Percentiles rank a stretch among this genome's conserved stretches.
Evolutionary conservation across 30 jellyfish, hydroid and myxozoan genomes (phyloP).

Genomic region (Mastigias papua): DNA sequence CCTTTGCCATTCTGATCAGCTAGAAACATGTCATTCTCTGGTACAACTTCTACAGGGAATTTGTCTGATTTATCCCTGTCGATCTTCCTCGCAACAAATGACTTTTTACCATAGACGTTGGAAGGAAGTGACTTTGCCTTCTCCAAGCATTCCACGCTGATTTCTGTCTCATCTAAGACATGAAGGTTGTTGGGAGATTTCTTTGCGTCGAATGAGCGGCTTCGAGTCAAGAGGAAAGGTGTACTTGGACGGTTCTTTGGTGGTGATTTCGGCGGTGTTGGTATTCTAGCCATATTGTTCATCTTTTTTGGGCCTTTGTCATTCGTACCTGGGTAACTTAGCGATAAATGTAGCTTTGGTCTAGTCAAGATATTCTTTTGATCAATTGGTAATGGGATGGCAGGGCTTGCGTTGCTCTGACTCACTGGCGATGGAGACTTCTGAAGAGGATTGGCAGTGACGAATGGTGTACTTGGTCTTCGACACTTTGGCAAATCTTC

Average conservation of each 20-base stretch:
- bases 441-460: not conserved
- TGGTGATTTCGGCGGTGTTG: constrained; percentile 62
- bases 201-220: not conserved
- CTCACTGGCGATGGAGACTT: not conserved
- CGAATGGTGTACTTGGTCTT: constrained; percentile 29
- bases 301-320: not conserved
- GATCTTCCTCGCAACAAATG: constrained; percentile 4
- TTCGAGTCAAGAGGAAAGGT: constrained; percentile 26
- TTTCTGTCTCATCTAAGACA: not conserved
- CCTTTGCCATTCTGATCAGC: not conserved
- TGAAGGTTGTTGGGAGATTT: not conserved
- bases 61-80: constrained; percentile 32
- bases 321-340: constrained; percentile 14
- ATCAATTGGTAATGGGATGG: not conserved
- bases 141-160: not conserved
- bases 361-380: not conserved
- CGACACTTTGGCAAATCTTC: not conserved
- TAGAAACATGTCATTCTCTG: no score
- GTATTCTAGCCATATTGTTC: not conserved
- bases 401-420: not conserved
- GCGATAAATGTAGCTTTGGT: not conserved
- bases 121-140: not conserved
- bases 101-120: not conserved
- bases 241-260: constrained; percentile 45
- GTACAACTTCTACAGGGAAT: not conserved